Base-by-base conservation (phyloP, 2,797 vertebrate genomes). In the Silurus aristotelis region DNA sequence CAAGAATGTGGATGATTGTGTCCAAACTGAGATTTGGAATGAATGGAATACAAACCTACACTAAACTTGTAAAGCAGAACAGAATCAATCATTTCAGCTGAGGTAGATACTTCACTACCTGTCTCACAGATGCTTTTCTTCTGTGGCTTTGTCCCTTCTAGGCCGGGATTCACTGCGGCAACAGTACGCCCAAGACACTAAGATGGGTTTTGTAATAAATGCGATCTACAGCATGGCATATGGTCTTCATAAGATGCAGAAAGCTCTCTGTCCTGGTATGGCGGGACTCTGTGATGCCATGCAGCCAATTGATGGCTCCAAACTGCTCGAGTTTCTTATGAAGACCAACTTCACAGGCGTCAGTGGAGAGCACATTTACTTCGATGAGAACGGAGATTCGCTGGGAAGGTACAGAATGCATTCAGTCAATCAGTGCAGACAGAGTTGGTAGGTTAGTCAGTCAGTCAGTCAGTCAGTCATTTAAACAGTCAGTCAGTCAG, bases 161-260 rank as follows among this genome's bases (percentile, higher is more conserved):
- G 95, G 95, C 86, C 92, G 92, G 17, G 95, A 95, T 89, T 97
- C 97, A 1, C 94, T 99, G 72, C 95, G 93, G 82, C 96, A 97
- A 0, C 97, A 99, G 87, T 98, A 99, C 0, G 96, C 98, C 43
- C 98, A 99, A 93, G 98, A 99, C 95, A 99, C 97, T 78, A 99
- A 99, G 94, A 99, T 99, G 98, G 98, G 98, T 2, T 99, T 99
- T 83, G 98, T 99, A 85, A 98, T 99, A 87, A 99, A 99, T 2
- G 98, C 98, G 0, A 99, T 99, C 89, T 99, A 99, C 90, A 99
- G 98, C 0, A 99, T 99, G 98, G 98, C 98, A 0, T 96, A 98
- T 0, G 98, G 98, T 12, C 96, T 99, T 75, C 97, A 99, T 91
- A 98, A 97, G 91, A 99, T 99, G 98, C 98, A 99, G 90, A 90